Base-by-base conservation (phyloP, 2,797 vertebrate species). In the Coreius guichenoti region DNA sequence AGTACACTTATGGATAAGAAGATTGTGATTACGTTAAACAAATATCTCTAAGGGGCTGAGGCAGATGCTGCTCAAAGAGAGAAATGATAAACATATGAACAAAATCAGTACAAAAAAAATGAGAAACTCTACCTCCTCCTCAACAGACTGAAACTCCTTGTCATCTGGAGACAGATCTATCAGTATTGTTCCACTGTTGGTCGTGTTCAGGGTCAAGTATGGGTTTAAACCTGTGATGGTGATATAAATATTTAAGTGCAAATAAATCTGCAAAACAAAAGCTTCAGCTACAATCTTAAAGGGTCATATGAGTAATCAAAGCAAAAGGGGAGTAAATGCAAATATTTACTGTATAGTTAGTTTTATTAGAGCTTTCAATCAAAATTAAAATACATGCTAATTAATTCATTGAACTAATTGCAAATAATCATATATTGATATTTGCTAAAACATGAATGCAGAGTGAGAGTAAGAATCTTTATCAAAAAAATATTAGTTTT, bases 121-220 rank as follows among this genome's bases (percentile, higher is more conserved):
- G 3, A 26, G 47, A 26, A 70, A 54, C 4, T 31, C 2, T 81
- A 99, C 98, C 97, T 99, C 98, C 89, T 99, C 98, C 92, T 99
- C 98, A 84, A 99, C 98, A 0, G 98, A 99, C 82, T 99, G 98
- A 91, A 98, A 97, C 68, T 99, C 98, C 90, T 99, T 99, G 93
- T 99, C 98, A 0, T 99, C 97, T 56, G 97, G 95, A 88, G 97
- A 95, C 70, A 99, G 96, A 91, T 99, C 98, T 86, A 99, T 96
- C 75, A 99, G 95, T 91, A 99, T 95, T 76, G 98, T 99, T 85
- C 98, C 98, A 92, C 99, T 98, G 93, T 93, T 98, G 90, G 97
- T 96, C 88, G 97, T 98, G 94, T 99, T 98, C 94, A 99, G 98
- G 92, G 98, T 97, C 95, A 99, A 94, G 86, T 99, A 99, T 54